These are phyloP conservation scores for Hylomyscus alleni DNA, from an alignment of 2,797 vertebrate species.

Conservation along the genomic window DNA sequence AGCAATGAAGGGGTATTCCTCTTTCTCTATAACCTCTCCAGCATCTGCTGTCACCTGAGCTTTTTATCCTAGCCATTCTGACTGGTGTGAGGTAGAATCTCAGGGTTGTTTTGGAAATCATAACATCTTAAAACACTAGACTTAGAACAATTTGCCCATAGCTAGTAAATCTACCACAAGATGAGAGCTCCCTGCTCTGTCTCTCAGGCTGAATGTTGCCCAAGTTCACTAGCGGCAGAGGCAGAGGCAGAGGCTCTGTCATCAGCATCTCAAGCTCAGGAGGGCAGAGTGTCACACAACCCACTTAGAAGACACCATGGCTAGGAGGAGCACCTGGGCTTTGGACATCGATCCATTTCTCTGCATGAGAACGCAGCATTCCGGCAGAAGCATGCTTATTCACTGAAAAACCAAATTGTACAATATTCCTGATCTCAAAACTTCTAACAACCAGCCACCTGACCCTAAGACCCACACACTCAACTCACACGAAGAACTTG, in stretches of 20 bases:
- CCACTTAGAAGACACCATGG: neutral
- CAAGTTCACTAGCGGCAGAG: neutral
- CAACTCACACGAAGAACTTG: too few species aligned
- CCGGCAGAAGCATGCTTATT: neutral
- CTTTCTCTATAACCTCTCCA: too few species aligned
- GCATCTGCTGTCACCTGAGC: too few species aligned
- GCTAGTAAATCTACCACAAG: neutral
- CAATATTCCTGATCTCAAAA: neutral
- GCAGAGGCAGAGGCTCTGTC: neutral
- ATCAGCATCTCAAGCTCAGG: neutral
- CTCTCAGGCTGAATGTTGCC: neutral
- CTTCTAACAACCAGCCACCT: neutral
- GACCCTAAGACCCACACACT: neutral
- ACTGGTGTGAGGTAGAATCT: too few species aligned
- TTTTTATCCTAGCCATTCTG: too few species aligned
- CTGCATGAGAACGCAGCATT: neutral
- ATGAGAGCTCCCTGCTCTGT: neutral
- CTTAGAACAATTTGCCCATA: neutral
- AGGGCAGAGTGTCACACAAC: too few species aligned
- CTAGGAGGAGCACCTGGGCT: accelerated
- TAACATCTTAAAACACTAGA: neutral
- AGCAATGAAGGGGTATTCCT: too few species aligned
- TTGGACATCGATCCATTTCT: neutral
- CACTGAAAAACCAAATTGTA: neutral
- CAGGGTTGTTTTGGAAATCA: too few species aligned